Conservation (phyloP, 2,888 invertebrate species). For the Xestia ashworthii region DNA sequence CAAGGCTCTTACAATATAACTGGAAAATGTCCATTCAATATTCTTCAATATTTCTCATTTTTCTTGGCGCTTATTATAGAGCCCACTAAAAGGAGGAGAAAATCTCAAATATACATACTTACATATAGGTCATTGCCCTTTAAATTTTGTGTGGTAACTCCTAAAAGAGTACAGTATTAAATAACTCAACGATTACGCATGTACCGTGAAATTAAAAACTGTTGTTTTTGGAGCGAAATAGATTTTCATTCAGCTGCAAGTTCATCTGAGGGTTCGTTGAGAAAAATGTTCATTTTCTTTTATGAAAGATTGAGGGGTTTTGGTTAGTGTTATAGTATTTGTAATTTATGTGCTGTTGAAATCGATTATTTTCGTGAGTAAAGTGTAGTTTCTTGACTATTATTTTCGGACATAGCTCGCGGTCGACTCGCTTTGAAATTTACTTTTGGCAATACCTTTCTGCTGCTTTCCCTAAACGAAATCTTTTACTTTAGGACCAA, state of each 20-base stretch:
- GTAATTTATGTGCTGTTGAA: neutral
- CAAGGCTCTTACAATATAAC: no score
- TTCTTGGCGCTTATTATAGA: neutral
- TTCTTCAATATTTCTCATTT: neutral
- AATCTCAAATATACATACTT: no score
- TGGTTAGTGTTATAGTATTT: no score
- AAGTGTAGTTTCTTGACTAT: no score
- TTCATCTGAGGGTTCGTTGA: slow-evolving; percentile 6
- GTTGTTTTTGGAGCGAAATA: slow-evolving; percentile 41
- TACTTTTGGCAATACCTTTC: no score
- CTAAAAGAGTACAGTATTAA: slow-evolving; percentile 10
- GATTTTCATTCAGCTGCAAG: slow-evolving; percentile 41
- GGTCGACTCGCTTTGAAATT: no score
- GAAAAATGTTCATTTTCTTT: slow-evolving; percentile 39
- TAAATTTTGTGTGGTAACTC: slow-evolving; percentile 1
- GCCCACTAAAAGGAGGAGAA: neutral
- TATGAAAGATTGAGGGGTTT: neutral
- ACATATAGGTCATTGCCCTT: neutral
- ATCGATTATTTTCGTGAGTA: neutral
- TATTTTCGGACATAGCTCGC: no score
- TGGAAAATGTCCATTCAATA: no score
- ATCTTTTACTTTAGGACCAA: no score
- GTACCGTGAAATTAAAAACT: slow-evolving; percentile 55
- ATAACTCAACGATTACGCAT: slow-evolving; percentile 40
- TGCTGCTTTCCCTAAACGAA: no score